Conservation (phyloP, 92 coral and sea anemone species). For the Zoanthus solanderi region DNA sequence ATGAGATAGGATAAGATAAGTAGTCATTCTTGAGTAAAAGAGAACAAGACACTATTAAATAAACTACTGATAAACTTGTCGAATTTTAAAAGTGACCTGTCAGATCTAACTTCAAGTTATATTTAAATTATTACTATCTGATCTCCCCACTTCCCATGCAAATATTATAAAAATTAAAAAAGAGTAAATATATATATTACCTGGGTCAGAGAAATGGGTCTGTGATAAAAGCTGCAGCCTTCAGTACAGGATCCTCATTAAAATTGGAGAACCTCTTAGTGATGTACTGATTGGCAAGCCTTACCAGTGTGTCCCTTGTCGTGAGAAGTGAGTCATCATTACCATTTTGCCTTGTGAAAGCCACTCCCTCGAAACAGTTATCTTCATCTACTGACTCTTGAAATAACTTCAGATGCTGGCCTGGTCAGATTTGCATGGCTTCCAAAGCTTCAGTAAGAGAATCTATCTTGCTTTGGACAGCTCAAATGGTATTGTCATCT, state of each 20-base stretch:
- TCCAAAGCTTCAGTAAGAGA: neutral
- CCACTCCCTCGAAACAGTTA: conserved; percentile 10
- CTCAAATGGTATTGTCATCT: conserved; percentile 46
- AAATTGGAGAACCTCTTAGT: neutral
- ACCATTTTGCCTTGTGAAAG: conserved; percentile 20
- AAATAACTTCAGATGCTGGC: neutral
- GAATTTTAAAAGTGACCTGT: no score
- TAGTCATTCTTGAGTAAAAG: no score
- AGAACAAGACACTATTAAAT: no score
- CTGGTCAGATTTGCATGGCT: neutral
- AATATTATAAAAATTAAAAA: no score
- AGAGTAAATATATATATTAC: neutral
- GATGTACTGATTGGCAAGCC: neutral
- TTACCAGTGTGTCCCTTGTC: neutral
- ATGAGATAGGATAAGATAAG: neutral
- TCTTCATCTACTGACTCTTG: conserved; percentile 7
- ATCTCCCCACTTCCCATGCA: no score
- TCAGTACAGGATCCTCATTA: conserved; percentile 22
- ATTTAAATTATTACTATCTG: no score
- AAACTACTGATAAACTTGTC: no score
- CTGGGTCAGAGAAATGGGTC: neutral
- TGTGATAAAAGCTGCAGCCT: conserved; percentile 41
- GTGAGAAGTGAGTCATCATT: conserved; percentile 42
- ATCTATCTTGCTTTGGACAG: conserved; percentile 47
- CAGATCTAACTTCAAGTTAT: no score